Conservation (phyloP, 2,113 vertebrate species). For the Siphamia tubifer region DNA sequence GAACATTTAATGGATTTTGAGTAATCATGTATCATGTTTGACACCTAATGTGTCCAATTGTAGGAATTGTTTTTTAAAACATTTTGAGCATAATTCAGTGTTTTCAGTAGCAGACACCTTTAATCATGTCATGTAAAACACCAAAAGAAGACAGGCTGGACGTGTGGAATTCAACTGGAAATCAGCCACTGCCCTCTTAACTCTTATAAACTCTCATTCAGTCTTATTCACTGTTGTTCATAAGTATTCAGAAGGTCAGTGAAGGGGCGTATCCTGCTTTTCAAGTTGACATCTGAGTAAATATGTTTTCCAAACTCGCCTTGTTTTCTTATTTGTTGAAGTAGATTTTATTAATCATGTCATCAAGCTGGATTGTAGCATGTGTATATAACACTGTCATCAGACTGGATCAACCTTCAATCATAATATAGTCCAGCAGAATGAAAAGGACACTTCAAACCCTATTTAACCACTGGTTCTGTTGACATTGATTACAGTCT, state of each 20-base stretch:
- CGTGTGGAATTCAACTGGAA: no score
- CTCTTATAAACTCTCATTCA: no score
- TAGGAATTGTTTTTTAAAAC: no score
- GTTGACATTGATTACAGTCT: background rate
- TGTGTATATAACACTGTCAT: background rate
- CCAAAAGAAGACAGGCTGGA: no score
- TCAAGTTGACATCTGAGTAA: background rate
- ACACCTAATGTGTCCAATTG: background rate
- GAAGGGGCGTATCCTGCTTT: no score
- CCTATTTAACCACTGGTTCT: background rate
- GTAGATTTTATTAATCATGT: background rate
- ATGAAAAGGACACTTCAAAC: constrained; percentile 11
- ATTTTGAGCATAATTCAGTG: no score
- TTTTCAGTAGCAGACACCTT: no score
- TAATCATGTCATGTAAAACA: no score
- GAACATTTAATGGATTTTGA: background rate
- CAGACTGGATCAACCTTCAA: background rate
- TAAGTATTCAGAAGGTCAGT: no score
- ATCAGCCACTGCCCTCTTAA: no score
- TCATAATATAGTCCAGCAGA: background rate
- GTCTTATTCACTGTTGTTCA: no score
- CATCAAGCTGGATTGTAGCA: background rate
- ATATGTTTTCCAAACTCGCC: background rate
- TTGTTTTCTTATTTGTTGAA: background rate
- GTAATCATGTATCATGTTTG: background rate